Evolutionary conservation across 1,140 invertebrate genomes (phyloP).

Genomic region (Octopus sinensis): DNA sequence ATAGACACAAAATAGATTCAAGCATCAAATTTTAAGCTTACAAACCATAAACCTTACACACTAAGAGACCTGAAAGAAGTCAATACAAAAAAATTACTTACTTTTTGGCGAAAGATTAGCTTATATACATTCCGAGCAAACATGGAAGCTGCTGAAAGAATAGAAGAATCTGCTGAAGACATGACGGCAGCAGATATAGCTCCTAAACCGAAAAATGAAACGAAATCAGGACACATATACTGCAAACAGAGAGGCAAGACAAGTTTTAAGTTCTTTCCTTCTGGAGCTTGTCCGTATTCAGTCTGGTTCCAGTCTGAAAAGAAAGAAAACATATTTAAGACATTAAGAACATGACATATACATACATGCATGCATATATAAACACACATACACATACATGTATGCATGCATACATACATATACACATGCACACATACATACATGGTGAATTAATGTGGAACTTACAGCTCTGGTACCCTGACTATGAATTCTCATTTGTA

Average conservation of each 20-base stretch:
- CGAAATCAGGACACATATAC: constrained; percentile 85
- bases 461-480: no score
- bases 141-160: constrained; percentile 95
- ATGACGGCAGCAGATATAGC: constrained; percentile 98
- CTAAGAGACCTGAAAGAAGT: no score
- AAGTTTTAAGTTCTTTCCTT: constrained; percentile 78
- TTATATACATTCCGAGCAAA: constrained; percentile 97
- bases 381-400: no score
- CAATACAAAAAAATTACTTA: constrained; percentile 53
- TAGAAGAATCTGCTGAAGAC: constrained; percentile 97
- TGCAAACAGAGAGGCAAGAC: constrained; percentile 95
- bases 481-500: no score
- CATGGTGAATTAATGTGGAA: no score
- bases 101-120: constrained; percentile 87
- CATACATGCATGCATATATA: no score
- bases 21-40: no score
- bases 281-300: constrained; percentile 70
- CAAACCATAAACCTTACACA: no score
- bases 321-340: not conserved
- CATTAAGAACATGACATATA: no score
- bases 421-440: no score
- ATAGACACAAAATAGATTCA: no score
- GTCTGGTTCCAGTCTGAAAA: constrained; percentile 87
- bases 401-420: no score
- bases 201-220: constrained; percentile 93